A percentile compares a stretch with the other conserved stretches of the same genome.
These are phyloP conservation scores for Microctonus aethiopoides DNA, from an alignment of 2,888 invertebrate genomes.

Conservation along the genomic window DNA sequence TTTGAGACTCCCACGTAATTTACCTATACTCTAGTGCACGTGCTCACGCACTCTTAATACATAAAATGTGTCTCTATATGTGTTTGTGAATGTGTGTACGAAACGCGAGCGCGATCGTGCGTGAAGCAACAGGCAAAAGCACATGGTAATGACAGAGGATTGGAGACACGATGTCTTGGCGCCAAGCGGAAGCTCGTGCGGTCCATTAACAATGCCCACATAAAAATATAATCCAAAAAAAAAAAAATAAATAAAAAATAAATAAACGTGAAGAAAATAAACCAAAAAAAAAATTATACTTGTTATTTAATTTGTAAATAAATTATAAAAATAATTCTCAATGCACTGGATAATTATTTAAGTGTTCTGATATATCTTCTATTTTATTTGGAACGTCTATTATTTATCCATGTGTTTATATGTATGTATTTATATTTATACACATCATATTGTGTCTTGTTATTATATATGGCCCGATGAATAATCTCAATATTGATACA, in stretches of 20 bases:
- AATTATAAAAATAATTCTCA: neutral
- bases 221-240: neutral
- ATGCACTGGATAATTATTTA: neutral
- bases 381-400: neutral
- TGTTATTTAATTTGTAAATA: neutral
- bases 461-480: conserved; percentile 13
- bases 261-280: too few species aligned
- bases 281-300: too few species aligned
- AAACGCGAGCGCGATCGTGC: conserved; percentile 47
- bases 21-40: conserved; percentile 49
- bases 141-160: conserved; percentile 59
- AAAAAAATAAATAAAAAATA: too few species aligned
- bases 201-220: neutral
- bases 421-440: too few species aligned
- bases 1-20: conserved; percentile 55
- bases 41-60: conserved; percentile 50
- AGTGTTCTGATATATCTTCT: neutral
- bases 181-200: conserved; percentile 53
- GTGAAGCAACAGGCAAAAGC: conserved; percentile 56
- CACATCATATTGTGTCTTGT: neutral
- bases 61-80: conserved; percentile 1
- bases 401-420: neutral
- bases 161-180: conserved; percentile 55
- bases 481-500: conserved; percentile 35
- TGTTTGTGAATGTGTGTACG: conserved; percentile 18